Evolutionary conservation across 2,797 vertebrate genomes (phyloP).

Genomic region (Danio tinwini): DNA sequence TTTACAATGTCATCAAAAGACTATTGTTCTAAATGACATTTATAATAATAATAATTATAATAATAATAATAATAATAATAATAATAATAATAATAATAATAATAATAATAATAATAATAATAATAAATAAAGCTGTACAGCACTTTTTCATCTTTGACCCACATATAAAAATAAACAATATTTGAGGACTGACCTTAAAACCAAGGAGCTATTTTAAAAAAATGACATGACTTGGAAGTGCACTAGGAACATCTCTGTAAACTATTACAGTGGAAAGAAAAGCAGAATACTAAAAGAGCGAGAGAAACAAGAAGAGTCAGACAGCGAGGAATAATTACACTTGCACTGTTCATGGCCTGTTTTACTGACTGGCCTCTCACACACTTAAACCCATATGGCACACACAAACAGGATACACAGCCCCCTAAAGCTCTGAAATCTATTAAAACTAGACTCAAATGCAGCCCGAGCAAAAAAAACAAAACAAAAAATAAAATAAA

Average conservation of each 20-base stretch:
- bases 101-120: no score
- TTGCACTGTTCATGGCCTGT: conserved; percentile 2
- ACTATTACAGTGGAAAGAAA: conserved; percentile 66
- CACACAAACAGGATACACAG: conserved; percentile 48
- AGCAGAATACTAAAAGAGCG: conserved; percentile 39
- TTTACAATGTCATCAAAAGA: no score
- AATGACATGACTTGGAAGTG: conserved; percentile 57
- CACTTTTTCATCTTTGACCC: no score
- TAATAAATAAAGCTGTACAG: no score
- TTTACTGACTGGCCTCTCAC: conserved; percentile 28
- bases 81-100: no score
- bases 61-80: no score
- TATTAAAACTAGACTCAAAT: conserved; percentile 29
- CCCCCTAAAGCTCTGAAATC: conserved; percentile 40
- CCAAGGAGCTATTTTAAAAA: background rate
- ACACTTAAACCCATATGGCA: conserved; percentile 43
- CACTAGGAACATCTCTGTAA: conserved; percentile 66
- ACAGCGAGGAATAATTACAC: conserved; percentile 11
- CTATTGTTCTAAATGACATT: no score
- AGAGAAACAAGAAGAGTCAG: background rate
- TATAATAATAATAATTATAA: no score
- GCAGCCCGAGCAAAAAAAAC: background rate
- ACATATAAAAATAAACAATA: background rate
- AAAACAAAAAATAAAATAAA: background rate
- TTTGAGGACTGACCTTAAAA: background rate